These are phyloP conservation scores for Cromileptes altivelis DNA, from an alignment of 2,113 vertebrate genomes.

Conservation along the genomic window DNA sequence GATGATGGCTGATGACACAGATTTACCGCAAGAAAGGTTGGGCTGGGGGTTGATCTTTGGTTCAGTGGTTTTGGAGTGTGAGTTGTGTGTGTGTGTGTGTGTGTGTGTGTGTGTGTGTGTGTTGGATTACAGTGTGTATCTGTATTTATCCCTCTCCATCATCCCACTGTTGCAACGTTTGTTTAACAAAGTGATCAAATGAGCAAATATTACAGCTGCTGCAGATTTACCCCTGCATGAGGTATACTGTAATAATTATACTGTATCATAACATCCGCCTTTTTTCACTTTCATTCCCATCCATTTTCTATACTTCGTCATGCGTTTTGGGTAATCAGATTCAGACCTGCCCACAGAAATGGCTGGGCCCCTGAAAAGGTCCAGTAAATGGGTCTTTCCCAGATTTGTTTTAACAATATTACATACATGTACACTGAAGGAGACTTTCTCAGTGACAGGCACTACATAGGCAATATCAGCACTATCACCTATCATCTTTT, in stretches of 20 bases:
- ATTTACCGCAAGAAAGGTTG: slow-evolving; percentile 53
- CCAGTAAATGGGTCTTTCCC: no score
- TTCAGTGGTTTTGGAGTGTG: slow-evolving; percentile 27
- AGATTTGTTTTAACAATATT: no score
- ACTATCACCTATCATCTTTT: no score
- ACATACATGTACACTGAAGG: no score
- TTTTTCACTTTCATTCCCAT: background rate
- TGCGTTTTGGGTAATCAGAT: background rate
- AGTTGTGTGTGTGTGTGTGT: background rate
- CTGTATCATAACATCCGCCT: slow-evolving; percentile 26
- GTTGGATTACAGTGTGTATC: slow-evolving; percentile 34
- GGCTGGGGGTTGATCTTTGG: slow-evolving; percentile 31
- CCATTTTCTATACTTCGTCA: slow-evolving; percentile 3
- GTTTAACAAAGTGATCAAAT: slow-evolving; percentile 46
- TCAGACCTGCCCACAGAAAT: no score
- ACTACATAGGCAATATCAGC: no score
- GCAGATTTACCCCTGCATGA: background rate
- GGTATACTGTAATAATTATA: slow-evolving; percentile 28
- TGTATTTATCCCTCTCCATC: background rate
- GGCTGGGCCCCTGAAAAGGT: no score
- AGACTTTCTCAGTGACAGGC: no score
- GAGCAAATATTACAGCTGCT: slow-evolving; percentile 23
- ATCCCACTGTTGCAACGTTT: slow-evolving; percentile 40
- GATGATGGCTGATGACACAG: slow-evolving; percentile 59
- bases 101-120: no score